Base-by-base conservation (phyloP, 2,888 invertebrate species). In the Syrphus vitripennis region DNA sequence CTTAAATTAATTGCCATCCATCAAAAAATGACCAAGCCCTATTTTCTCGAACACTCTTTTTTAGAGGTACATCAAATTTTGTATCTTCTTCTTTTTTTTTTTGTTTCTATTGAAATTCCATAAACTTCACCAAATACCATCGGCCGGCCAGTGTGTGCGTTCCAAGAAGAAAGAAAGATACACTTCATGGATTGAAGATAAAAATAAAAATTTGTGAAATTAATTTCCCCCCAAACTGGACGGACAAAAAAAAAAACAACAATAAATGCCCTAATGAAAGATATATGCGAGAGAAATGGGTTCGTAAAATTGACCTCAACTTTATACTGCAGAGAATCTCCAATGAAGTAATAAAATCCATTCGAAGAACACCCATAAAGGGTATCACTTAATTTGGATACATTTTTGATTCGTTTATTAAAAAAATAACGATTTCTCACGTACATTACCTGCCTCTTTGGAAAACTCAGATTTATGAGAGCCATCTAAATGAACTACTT, bases 1-100 rank as follows among this genome's bases (percentile, higher is more conserved):
- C 77, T 81, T 40, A 86, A 81, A 72, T 81, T 86, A 59, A 86
- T 77, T 74, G 72, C 81, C 81, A 74, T 77, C 81, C 84, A 86
- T 86, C 84, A 86, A 53, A 16, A 42, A 70, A 57, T 19, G 83
- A 75, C 75, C 83, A 80, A 76, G 63, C 65, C 42, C 69, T 75
- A 5, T 29, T 34, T 19, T 19, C 4, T n/a, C 45, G 1, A 48
- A 26, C 29, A 55, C 50, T n/a, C n/a, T n/a, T n/a, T n/a, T n/a
- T n/a, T 16, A 59, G 50, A 45, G 48, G 1, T 61, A 26, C 31
- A 57, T 71, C 40, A 19, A n/a, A 55, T 48, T 59, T n/a, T 31
- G 26, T 31, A 14, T 29, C 29, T 45, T 74, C 53, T 53, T 61
- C n/a, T n/a, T n/a, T n/a, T n/a, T n/a, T n/a, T n/a, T n/a, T n/a